Evolutionary conservation across 2,888 invertebrate species (phyloP), one percentile per base, ranked within the genome.

Genomic region (Cryptus armator): DNA sequence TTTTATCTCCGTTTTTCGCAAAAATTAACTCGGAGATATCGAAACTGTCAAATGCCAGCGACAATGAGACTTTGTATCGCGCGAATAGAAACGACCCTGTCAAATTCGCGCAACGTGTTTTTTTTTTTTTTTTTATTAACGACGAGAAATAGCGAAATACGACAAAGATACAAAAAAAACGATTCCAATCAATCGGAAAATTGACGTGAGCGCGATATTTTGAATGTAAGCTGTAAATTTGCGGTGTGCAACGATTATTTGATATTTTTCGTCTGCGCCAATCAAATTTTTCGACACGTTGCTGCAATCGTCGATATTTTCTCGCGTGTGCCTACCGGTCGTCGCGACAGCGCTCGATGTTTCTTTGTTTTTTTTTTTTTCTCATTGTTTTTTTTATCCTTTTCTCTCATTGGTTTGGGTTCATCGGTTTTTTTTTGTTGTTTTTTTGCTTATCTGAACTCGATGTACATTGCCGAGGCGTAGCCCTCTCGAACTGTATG

Each of bases 391-490:
- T 71, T 24, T 46, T 46, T 10, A 32, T 44, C 7, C n/a, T 24
- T 67, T 59, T 19, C 48, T 16, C 24, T 43, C 29, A n/a, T 46
- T 19, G 46, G 62, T 51, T 70, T 43, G 7, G 6, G 16, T 67
- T 62, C 24, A 14, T 32, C 24, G 37, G 7, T n/a, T n/a, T 19
- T n/a, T 12, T 32, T 32, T 14, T 56, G 66, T 37, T 24, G 56
- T 81, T 16, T 44, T 37, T 24, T 44, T 12, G 10, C 29, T 78
- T 70, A 68, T 80, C 66, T n/a, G 48, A 51, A 59, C 16, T 43
- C 37, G 24, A n/a, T 48, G n/a, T 24, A 14, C 29, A 48, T 51
- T 44, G 51, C 5, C 68, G 67, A 80, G 66, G 53, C 72, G 64
- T 68, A 72, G 72, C 43, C 56, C 16, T 24, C 44, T n/a, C 62